phyloP scores from a whole-genome alignment of 2,113 vertebrate species.

The Lanius ludovicianus region DNA sequence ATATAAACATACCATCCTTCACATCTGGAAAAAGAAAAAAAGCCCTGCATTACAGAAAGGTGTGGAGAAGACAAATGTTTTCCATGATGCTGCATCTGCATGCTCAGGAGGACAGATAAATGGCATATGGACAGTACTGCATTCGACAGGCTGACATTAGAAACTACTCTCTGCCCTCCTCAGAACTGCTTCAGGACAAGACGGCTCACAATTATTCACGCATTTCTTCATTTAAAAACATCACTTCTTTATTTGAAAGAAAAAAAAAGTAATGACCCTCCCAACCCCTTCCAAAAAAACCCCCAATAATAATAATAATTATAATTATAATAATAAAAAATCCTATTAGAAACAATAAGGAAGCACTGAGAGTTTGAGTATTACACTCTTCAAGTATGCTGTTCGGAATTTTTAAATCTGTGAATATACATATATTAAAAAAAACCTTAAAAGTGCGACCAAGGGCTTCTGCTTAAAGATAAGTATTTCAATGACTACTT shows the following conservation, averaged over 20 bases:
- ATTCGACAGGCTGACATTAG: background rate
- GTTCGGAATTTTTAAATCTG: conserved; percentile 74
- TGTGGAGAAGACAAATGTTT: background rate
- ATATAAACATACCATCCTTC: conserved; percentile 1
- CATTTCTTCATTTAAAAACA: conserved; percentile 80
- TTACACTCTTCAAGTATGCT: conserved; percentile 98
- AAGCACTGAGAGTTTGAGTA: conserved; percentile 98
- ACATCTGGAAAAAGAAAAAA: background rate
- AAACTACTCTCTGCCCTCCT: conserved; percentile 54
- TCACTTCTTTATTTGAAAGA: conserved; percentile 81
- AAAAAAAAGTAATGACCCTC: conserved; percentile 70
- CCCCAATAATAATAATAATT: conserved; percentile 63
- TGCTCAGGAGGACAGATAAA: conserved; percentile 31
- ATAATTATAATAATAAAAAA: conserved; percentile 83
- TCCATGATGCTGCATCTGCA: conserved; percentile 51
- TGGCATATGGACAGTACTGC: background rate
- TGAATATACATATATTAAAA: conserved; percentile 75
- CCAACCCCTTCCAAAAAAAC: conserved; percentile 72
- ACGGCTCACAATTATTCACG: conserved; percentile 75
- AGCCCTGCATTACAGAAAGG: background rate
- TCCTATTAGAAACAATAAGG: conserved; percentile 90
- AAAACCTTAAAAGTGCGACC: conserved; percentile 80
- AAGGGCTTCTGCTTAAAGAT: conserved; percentile 72
- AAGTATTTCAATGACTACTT: conserved; percentile 71
- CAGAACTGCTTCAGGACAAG: conserved; percentile 65